phyloP scores from a whole-genome alignment of 2,888 invertebrate genomes.

The Toxonevra muliebris region DNA sequence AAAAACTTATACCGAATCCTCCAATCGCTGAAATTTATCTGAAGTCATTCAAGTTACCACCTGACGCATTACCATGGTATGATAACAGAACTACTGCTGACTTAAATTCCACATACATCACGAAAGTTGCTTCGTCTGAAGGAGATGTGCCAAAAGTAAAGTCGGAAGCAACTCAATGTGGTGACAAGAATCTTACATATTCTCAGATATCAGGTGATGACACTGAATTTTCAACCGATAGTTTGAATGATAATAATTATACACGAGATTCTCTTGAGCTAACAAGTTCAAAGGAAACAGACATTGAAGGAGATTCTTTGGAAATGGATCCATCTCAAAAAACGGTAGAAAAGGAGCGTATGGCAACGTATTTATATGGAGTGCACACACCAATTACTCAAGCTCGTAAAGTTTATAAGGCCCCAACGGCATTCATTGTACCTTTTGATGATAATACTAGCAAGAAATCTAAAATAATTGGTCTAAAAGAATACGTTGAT shows the following conservation, averaged over 20 bases:
- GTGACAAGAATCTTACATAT: conserved; percentile 21
- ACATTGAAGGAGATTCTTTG: conserved; percentile 14
- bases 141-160: not conserved
- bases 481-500: not conserved
- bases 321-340: not conserved
- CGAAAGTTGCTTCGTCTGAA: not conserved
- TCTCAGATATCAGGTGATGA: conserved; percentile 26
- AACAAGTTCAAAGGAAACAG: conserved; percentile 3
- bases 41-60: conserved; percentile 48
- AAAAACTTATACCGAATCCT: conserved; percentile 36
- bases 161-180: conserved; percentile 28
- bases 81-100: conserved; percentile 27
- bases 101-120: too few species aligned
- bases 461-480: conserved; percentile 14
- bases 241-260: conserved; percentile 37
- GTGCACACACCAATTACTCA: conserved; percentile 32
- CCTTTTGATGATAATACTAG: conserved; percentile 36
- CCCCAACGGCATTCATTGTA: conserved; percentile 48
- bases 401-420: conserved; percentile 32
- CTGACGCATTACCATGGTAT: conserved; percentile 42
- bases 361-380: conserved; percentile 47
- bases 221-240: conserved; percentile 37
- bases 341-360: conserved; percentile 27
- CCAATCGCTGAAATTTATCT: conserved; percentile 53
- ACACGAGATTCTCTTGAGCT: conserved; percentile 39